Evolutionary conservation across 2,888 invertebrate species (phyloP).

Genomic region (Leucozona laternaria): DNA sequence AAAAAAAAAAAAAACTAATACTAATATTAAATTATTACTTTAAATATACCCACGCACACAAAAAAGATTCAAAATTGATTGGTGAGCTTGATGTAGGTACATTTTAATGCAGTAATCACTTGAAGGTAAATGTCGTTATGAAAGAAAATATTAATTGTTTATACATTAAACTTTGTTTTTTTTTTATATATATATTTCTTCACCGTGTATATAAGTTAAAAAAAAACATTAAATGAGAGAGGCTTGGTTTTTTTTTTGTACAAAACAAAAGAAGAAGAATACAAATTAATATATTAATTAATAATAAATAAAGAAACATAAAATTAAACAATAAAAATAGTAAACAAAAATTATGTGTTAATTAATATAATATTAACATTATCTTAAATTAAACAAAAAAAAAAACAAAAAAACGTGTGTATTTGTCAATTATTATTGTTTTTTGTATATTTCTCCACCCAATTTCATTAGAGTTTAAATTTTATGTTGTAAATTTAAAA

Average conservation of each 20-base stretch:
- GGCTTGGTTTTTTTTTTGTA: conserved; percentile 48
- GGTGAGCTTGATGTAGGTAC: conserved; percentile 64
- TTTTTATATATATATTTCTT: not conserved
- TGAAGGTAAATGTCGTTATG: conserved; percentile 61
- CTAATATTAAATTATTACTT: conserved; percentile 16
- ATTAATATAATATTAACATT: conserved; percentile 51
- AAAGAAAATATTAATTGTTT: conserved; percentile 65
- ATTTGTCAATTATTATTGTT: conserved; percentile 62
- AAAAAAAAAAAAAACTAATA: not conserved
- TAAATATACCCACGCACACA: conserved; percentile 60
- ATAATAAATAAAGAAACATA: conserved; percentile 48
- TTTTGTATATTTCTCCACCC: conserved; percentile 83
- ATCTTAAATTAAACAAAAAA: conserved; percentile 61
- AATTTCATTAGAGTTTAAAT: conserved; percentile 78
- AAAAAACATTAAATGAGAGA: conserved; percentile 45
- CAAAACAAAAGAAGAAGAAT: conserved; percentile 58
- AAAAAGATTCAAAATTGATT: conserved; percentile 51
- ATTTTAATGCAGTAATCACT: conserved; percentile 64
- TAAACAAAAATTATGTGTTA: conserved; percentile 60
- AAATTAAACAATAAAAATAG: conserved; percentile 63
- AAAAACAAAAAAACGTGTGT: conserved; percentile 60
- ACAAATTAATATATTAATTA: conserved; percentile 30
- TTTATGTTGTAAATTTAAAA: conserved; percentile 25
- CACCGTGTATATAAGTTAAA: conserved; percentile 28
- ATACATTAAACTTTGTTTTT: conserved; percentile 42